Evolutionary conservation across 1,140 invertebrate genomes (phyloP).

Genomic region (Drosophila miranda): DNA sequence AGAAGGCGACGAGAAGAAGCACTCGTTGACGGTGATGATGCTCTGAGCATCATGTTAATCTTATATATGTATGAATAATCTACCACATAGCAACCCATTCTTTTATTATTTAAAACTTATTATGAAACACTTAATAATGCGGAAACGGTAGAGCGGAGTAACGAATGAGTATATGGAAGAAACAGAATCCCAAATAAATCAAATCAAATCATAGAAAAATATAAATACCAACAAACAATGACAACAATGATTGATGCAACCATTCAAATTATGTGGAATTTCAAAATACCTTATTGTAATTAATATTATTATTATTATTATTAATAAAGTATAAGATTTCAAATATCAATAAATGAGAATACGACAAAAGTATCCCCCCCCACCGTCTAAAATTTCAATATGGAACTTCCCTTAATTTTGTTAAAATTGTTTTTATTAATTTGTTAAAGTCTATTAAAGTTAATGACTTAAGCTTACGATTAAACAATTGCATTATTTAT

Average conservation of each 20-base stretch:
- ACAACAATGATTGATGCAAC: conserved; percentile 24
- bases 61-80: conserved; percentile 50
- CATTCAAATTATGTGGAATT: conserved; percentile 51
- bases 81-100: conserved; percentile 57
- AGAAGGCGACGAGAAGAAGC: too few species aligned
- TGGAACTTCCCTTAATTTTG: conserved; percentile 9
- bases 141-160: background rate
- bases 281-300: conserved; percentile 73
- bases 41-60: conserved; percentile 71
- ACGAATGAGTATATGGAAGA: too few species aligned
- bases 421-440: conserved; percentile 47
- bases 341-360: conserved; percentile 74
- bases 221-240: conserved; percentile 39
- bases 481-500: conserved; percentile 52
- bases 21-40: conserved; percentile 49
- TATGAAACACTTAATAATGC: conserved; percentile 38
- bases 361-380: conserved; percentile 20
- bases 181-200: conserved; percentile 14
- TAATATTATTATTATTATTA: conserved; percentile 60
- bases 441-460: conserved; percentile 69
- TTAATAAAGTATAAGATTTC: conserved; percentile 70
- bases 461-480: conserved; percentile 75
- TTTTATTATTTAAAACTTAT: conserved; percentile 46
- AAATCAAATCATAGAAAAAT: conserved; percentile 36
- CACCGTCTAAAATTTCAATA: background rate